Evolutionary conservation across 2,113 vertebrate genomes (phyloP).

Genomic region (Sterrhoptilus dennistouni): DNA sequence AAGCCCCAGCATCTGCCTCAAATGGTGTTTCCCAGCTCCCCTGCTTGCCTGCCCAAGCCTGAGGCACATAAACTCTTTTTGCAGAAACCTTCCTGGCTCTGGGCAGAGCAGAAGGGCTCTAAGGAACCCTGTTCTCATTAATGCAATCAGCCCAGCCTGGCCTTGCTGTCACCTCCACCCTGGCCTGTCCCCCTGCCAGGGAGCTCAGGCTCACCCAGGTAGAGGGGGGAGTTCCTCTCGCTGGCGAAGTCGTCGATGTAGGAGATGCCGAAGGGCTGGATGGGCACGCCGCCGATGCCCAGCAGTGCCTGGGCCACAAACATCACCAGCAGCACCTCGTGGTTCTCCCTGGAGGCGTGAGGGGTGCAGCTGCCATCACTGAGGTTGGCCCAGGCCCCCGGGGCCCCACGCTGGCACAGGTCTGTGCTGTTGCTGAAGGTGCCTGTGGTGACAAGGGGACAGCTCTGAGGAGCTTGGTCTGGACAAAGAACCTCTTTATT

Average conservation of each 20-base stretch:
- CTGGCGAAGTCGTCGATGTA: conserved; percentile 93
- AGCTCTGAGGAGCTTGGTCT: background rate
- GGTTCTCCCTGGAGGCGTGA: background rate
- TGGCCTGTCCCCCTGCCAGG: background rate
- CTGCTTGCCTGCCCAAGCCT: background rate
- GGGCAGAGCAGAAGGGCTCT: background rate
- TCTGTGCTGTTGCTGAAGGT: conserved; percentile 47
- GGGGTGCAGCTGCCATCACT: conserved; percentile 55
- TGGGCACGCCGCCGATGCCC: conserved; percentile 86
- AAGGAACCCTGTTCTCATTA: background rate
- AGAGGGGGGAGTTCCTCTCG: conserved; percentile 88
- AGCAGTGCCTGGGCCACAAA: conserved; percentile 86
- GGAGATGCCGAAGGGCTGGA: conserved; percentile 96
- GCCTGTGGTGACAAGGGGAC: conserved; percentile 27
- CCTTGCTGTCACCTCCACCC: background rate
- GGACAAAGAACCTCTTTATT: background rate
- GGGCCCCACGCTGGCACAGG: conserved; percentile 63
- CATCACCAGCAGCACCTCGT: conserved; percentile 79
- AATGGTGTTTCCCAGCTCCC: background rate
- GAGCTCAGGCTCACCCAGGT: conserved; percentile 78
- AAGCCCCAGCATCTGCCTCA: background rate
- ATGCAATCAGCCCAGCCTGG: fast-evolving
- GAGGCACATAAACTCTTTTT: background rate
- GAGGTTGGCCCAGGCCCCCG: fast-evolving
- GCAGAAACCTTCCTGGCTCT: background rate